Base-by-base conservation (phyloP, 2,113 vertebrate genomes). In the Boulengeromyrus knoepffleri region DNA sequence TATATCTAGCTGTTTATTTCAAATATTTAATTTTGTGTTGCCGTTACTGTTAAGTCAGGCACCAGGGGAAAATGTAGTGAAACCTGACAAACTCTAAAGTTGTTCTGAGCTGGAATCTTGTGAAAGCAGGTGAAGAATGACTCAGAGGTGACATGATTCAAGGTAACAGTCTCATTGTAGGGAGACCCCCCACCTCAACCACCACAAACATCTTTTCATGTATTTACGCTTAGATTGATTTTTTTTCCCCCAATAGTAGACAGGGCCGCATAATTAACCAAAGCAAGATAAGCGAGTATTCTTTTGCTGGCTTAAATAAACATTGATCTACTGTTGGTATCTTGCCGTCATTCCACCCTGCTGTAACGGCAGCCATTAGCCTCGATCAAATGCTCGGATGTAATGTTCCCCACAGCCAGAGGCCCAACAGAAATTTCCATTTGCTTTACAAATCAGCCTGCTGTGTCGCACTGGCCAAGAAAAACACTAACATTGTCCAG, bases 61-160 rank as follows among this genome's bases (percentile, higher is more conserved):
- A 19, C 97, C 97, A 0, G 96, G 95, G 95, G 2, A 98, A 97
- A 90, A 97, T 98, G 0, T 95, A 97, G 92, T 99, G 97, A 97
- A 97, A 95, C 91, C 90, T 98, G 94, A 97, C 96, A 91, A 96
- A 98, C 92, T 98, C 97, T 21, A 97, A 97, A 94, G 95, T 98
- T 89, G 97, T 96, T 94, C 93, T 98, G 92, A 98, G 97, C 91
- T 99, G 97, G 97, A 97, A 98, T 85, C 97, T 97, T 0, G 97
- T 98, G 49, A 97, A 97, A 94, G 97, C 96, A 3, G 96, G 96
- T 96, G 97, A 96, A 97, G 93, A 98, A 98, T 52, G 97, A 99
- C 92, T 99, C 97, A 2, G 96, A 98, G 91, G 97, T 98, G 84
- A 91, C 97, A 70, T 97, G 97, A 92, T 98, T 98, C 93, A 98